Conservation (phyloP, 2,797 vertebrate genomes). For the Hippocampus kuda region DNA sequence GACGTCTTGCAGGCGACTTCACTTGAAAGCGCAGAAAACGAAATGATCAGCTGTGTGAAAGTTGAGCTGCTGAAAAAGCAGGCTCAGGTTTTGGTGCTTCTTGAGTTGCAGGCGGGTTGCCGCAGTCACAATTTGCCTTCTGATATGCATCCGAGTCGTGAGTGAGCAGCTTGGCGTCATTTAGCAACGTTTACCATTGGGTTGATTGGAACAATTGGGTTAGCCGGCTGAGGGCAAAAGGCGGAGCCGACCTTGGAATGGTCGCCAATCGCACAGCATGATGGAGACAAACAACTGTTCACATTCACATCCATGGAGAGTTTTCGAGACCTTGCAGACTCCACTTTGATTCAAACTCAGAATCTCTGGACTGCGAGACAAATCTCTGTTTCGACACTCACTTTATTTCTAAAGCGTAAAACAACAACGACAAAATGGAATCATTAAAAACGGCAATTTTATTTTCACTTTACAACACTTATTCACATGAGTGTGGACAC, state of each 20-base stretch:
- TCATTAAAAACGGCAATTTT: neutral
- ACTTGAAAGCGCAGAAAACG: too few species aligned
- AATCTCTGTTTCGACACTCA: neutral
- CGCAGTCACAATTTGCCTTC: neutral
- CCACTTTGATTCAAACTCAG: too few species aligned
- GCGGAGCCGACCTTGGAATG: too few species aligned
- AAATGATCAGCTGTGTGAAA: neutral
- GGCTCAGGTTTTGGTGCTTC: constrained; percentile 24
- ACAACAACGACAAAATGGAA: neutral
- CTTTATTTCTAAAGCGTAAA: neutral
- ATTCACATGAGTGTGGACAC: neutral
- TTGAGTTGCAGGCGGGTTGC: neutral
- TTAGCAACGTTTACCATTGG: too few species aligned
- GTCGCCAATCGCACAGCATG: too few species aligned
- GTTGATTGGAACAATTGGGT: too few species aligned
- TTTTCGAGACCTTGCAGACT: too few species aligned
- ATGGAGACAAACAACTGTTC: too few species aligned
- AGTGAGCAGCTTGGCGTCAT: too few species aligned
- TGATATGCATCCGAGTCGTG: too few species aligned
- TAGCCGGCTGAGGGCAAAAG: too few species aligned
- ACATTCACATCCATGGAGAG: too few species aligned
- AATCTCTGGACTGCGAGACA: neutral
- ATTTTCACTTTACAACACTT: neutral
- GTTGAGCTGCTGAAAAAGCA: constrained; percentile 20
- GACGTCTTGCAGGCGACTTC: neutral